Evolutionary conservation across 2,113 vertebrate species (phyloP), one percentile per base, ranked within the genome.

Genomic region (Phrynosoma blainvillii): DNA sequence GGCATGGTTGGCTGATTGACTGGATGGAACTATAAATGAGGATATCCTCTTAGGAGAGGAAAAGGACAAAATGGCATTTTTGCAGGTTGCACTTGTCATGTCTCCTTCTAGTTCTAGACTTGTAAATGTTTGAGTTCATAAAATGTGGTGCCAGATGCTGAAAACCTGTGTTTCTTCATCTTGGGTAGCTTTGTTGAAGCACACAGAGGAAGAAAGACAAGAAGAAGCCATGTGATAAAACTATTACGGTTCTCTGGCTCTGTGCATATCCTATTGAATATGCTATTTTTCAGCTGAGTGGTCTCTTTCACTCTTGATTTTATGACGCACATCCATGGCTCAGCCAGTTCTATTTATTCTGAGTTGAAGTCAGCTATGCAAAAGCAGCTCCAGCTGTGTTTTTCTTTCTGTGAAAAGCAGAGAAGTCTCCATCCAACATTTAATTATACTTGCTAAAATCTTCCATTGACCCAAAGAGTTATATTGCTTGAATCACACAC

Each of bases 321-420:
- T 84, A 79, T 84, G 86, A n/a, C 74, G 76, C 0, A 0, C 62
- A 52, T 84, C 20, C 59, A 16, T 78, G 85, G 13, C 76, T 90
- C 87, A 89, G 88, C 36, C 86, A 56, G 83, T 56, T 70, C 85
- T 92, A 79, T 90, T 93, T 86, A 7, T 11, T 0, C 0, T 1
- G 40, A 62, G 40, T 88, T 89, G 3, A 78, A 91, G 32, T 13
- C 71, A 90, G 89, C 27, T 4, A 68, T 0, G 32, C 65, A 47
- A 85, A 87, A 90, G 88, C 84, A 91, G 70, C 75, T 93, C 88
- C 89, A 93, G 88, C 70, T 86, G 70, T 80, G 13, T 21, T 40
- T 76, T 75, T 25, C 40, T 62, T 88, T 84, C 82, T 5, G 14
- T 73, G 32, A 32, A 71, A 73, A 65, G 87, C 20, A 76, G 23